Percentiles rank a stretch among this genome's conserved stretches.
Conservation (phyloP, 2,797 vertebrate genomes). For the Danio tinwini region DNA sequence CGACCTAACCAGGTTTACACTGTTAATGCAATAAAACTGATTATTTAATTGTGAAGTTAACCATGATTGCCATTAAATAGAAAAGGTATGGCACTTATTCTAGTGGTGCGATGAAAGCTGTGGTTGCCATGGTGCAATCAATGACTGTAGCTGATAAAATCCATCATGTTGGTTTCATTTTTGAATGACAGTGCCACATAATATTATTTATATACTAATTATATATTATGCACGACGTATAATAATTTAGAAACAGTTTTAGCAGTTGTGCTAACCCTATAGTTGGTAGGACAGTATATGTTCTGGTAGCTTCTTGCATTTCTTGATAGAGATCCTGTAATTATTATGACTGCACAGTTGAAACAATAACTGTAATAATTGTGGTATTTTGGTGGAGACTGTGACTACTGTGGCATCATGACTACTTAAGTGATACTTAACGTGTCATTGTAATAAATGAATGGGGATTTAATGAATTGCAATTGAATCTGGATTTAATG, state of each 20-base stretch:
- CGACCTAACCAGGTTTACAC: constrained; percentile 5
- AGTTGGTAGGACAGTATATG: neutral
- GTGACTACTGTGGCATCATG: neutral
- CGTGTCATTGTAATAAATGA: neutral
- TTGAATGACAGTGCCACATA: neutral
- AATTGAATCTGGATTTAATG: too few species aligned
- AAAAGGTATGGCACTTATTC: neutral
- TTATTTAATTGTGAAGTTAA: neutral
- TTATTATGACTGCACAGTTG: constrained; percentile 14
- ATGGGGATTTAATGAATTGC: neutral
- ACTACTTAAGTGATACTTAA: neutral
- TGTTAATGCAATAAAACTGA: neutral
- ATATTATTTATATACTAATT: too few species aligned
- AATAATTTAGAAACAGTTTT: too few species aligned
- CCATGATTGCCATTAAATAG: neutral
- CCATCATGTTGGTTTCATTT: neutral
- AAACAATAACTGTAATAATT: neutral
- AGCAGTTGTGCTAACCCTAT: too few species aligned
- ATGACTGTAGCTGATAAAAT: neutral
- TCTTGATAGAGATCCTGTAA: neutral
- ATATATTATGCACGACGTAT: too few species aligned
- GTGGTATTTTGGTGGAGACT: constrained; percentile 11
- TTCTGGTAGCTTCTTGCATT: neutral
- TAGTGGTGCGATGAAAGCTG: neutral
- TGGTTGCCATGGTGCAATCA: neutral